Conservation (phyloP, 2,113 vertebrate species). For the Bolborhynchus lineola region DNA sequence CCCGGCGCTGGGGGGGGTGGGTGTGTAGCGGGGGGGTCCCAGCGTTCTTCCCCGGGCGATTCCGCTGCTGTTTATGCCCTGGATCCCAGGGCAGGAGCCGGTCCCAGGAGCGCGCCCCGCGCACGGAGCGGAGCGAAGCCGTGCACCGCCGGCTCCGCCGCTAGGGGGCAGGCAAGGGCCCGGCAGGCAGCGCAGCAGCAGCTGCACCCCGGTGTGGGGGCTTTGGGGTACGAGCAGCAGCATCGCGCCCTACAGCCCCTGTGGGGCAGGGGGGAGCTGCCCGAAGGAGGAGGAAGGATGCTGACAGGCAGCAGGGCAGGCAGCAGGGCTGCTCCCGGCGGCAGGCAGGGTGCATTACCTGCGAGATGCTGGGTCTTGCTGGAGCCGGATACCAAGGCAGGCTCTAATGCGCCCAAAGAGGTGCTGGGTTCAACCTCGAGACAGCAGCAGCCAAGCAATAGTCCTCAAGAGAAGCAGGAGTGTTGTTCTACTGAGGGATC, state of each 20-base stretch:
- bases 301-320: neutral
- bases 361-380: neutral
- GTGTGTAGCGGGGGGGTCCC: neutral
- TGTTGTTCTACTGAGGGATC: neutral
- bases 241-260: neutral
- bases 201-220: too few relatives aligned
- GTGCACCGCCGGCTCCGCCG: neutral
- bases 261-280: neutral
- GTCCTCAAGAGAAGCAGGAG: accelerated
- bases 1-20: too few relatives aligned
- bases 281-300: neutral
- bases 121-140: neutral
- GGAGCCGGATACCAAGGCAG: neutral
- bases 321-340: neutral
- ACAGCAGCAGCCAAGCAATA: accelerated
- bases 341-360: neutral
- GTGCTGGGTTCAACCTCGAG: neutral
- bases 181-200: neutral
- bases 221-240: neutral
- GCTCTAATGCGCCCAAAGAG: neutral
- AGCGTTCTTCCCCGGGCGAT: accelerated
- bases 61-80: neutral
- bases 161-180: slow-evolving; percentile 21
- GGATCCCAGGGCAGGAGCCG: neutral
- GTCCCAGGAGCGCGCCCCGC: neutral